A percentile compares a stretch with the other conserved stretches of the same genome.
These are phyloP conservation scores for Leptopilina syphax DNA, from an alignment of 2,888 invertebrate genomes.

Conservation along the genomic window DNA sequence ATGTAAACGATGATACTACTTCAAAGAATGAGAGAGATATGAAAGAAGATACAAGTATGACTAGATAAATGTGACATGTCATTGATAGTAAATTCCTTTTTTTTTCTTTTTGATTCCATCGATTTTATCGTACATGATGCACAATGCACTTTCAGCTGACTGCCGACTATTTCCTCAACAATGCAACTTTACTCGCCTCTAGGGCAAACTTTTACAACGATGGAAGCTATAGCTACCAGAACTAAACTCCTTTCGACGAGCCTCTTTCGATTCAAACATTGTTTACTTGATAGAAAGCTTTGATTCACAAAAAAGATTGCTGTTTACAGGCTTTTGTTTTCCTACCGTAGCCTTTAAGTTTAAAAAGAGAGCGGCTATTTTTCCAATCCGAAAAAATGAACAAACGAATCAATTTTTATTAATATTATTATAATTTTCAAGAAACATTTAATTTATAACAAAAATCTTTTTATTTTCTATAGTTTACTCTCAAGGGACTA, in stretches of 20 bases:
- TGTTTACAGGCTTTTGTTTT: conserved; percentile 34
- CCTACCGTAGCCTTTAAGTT: conserved; percentile 7
- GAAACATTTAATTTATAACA: too few species aligned
- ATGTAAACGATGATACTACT: not conserved
- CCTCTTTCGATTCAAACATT: conserved; percentile 1
- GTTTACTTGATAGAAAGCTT: conserved; percentile 20
- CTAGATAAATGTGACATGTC: conserved; percentile 6
- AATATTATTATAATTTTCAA: too few species aligned
- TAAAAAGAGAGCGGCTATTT: not conserved
- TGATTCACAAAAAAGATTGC: conserved; percentile 5
- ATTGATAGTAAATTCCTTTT: conserved; percentile 11
- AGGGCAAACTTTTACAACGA: conserved; percentile 1
- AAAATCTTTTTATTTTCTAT: too few species aligned
- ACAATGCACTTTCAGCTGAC: conserved; percentile 13
- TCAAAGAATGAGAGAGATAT: not conserved
- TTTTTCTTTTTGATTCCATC: not conserved
- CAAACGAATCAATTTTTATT: not conserved
- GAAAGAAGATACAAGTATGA: not conserved
- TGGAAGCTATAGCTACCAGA: not conserved
- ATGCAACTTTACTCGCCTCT: conserved; percentile 23
- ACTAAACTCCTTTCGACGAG: conserved; percentile 4
- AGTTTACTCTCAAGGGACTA: too few species aligned
- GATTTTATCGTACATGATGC: conserved; percentile 10
- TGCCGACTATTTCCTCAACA: conserved; percentile 14
- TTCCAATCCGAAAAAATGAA: not conserved